Percentiles rank a stretch among this genome's conserved stretches.
These are phyloP conservation scores for Mystacides longicornis DNA, from an alignment of 2,888 invertebrate species.

Conservation along the genomic window DNA sequence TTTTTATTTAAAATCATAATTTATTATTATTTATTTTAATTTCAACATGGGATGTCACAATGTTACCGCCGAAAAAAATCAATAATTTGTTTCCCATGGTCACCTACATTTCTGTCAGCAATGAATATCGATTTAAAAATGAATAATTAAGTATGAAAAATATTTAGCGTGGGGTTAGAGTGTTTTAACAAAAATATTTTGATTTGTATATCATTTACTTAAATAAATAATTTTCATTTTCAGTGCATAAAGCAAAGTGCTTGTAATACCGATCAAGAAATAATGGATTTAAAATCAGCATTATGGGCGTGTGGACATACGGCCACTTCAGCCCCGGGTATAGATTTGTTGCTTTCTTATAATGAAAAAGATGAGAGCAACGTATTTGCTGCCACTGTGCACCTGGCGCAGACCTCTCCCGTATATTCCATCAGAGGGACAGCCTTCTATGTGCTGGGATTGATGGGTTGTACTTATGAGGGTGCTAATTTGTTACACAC, in stretches of 20 bases:
- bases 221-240: neutral
- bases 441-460: conserved; percentile 79
- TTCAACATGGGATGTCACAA: no score
- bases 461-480: conserved; percentile 74
- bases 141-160: no score
- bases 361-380: conserved; percentile 39
- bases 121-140: no score
- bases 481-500: conserved; percentile 69
- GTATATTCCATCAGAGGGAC: conserved; percentile 87
- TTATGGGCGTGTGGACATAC: conserved; percentile 86
- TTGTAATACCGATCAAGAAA: conserved; percentile 59
- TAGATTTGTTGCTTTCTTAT: conserved; percentile 60
- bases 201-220: no score
- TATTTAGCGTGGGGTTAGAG: no score
- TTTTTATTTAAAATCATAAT: no score
- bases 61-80: no score
- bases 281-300: conserved; percentile 76
- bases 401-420: conserved; percentile 69
- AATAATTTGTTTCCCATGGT: no score
- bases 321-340: conserved; percentile 68
- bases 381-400: conserved; percentile 43
- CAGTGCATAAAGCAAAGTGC: conserved; percentile 37
- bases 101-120: no score
- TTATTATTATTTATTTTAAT: no score
- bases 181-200: no score